These are phyloP conservation scores for Sitta europaea DNA, from an alignment of 2,113 vertebrate species.

Conservation along the genomic window DNA sequence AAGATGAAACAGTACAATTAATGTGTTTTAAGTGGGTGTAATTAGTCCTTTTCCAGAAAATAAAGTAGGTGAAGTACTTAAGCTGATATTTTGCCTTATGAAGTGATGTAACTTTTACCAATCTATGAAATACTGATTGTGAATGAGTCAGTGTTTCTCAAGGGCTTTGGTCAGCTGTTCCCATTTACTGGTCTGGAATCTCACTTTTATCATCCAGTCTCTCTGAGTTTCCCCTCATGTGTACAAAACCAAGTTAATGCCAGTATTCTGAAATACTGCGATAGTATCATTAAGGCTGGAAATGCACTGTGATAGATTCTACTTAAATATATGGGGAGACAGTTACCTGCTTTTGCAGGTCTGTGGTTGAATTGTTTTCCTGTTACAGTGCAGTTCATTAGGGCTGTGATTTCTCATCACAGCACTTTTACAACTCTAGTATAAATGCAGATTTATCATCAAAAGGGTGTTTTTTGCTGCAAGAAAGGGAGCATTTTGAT, in stretches of 20 bases:
- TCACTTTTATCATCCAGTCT: background rate
- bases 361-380: background rate
- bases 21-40: background rate
- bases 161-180: conserved; percentile 46
- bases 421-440: background rate
- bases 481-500: background rate
- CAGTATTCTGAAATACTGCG: background rate
- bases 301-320: background rate
- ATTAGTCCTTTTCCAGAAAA: background rate
- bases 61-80: background rate
- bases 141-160: conserved; percentile 44
- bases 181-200: conserved; percentile 50
- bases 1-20: background rate
- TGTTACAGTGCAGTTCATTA: fast-evolving
- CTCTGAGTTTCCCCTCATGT: background rate
- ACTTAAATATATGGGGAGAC: background rate
- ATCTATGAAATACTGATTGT: conserved; percentile 25
- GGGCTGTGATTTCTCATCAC: background rate
- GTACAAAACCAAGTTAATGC: background rate
- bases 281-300: background rate
- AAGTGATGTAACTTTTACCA: conserved; percentile 42
- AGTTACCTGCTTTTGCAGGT: background rate
- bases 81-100: background rate
- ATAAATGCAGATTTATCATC: background rate
- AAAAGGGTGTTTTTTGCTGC: background rate